phyloP scores from a whole-genome alignment of 1,140 invertebrate genomes.

The Idris sp. region DNA sequence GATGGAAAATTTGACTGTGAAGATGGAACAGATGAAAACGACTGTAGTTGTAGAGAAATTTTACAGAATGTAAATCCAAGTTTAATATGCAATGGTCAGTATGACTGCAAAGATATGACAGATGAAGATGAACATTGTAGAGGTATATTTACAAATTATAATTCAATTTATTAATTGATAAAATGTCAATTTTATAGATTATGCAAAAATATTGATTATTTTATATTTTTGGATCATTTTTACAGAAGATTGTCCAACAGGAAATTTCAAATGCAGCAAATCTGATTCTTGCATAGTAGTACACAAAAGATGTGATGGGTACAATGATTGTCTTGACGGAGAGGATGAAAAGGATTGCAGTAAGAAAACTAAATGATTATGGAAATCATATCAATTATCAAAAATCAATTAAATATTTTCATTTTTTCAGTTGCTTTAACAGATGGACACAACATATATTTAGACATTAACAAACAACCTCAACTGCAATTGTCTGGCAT shows the following conservation, averaged over 20 bases:
- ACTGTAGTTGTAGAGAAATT: conserved; percentile 86
- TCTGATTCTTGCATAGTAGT: conserved; percentile 80
- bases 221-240: no score
- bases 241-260: no score
- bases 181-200: no score
- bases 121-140: conserved; percentile 86
- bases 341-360: conserved; percentile 87
- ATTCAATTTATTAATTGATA: no score
- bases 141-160: conserved; percentile 62
- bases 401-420: background rate
- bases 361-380: conserved; percentile 58
- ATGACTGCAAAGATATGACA: conserved; percentile 87
- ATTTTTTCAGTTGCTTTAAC: conserved; percentile 81
- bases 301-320: conserved; percentile 81
- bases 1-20: conserved; percentile 86
- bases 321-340: conserved; percentile 14
- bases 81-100: conserved; percentile 87
- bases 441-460: conserved; percentile 80
- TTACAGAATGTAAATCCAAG: conserved; percentile 77
- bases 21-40: conserved; percentile 87
- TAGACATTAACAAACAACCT: conserved; percentile 81
- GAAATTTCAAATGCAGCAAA: conserved; percentile 79
- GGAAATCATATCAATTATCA: no score
- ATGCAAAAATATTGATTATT: no score
- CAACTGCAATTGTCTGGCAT: conserved; percentile 80